These are phyloP conservation scores for Arremon brunneinucha DNA, from an alignment of 2,797 vertebrate genomes.

Conservation along the genomic window DNA sequence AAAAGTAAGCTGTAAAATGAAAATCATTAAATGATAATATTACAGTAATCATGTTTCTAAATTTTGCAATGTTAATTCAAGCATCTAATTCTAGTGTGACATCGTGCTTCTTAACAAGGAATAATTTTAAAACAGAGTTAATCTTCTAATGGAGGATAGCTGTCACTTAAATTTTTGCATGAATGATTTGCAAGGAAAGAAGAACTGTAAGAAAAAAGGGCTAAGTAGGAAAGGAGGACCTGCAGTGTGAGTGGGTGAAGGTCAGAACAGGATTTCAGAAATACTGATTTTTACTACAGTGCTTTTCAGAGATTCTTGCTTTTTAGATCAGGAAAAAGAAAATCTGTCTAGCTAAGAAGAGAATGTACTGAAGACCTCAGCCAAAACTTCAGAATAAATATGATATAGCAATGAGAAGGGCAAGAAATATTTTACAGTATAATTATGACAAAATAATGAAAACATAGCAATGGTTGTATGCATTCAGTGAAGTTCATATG, in stretches of 20 bases:
- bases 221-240: constrained; percentile 6
- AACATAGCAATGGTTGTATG: neutral
- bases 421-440: neutral
- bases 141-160: constrained; percentile 46
- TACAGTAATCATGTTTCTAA: constrained; percentile 50
- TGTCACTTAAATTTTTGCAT: constrained; percentile 48
- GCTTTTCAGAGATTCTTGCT: neutral
- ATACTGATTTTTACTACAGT: neutral
- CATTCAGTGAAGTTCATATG: neutral
- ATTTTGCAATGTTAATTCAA: constrained; percentile 63
- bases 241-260: neutral
- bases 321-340: neutral
- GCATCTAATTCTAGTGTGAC: constrained; percentile 39
- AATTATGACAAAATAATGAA: neutral
- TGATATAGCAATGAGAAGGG: neutral
- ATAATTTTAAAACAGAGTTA: constrained; percentile 51
- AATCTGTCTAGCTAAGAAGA: neutral
- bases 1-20: constrained; percentile 25
- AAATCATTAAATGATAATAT: constrained; percentile 62
- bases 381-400: neutral
- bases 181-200: constrained; percentile 4
- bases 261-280: neutral
- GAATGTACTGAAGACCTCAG: neutral
- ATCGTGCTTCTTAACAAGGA: constrained; percentile 18
- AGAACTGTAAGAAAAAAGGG: neutral